phyloP scores from a whole-genome alignment of 35 echinoderm and acorn worm species.

The Apostichopus parvimensis region DNA sequence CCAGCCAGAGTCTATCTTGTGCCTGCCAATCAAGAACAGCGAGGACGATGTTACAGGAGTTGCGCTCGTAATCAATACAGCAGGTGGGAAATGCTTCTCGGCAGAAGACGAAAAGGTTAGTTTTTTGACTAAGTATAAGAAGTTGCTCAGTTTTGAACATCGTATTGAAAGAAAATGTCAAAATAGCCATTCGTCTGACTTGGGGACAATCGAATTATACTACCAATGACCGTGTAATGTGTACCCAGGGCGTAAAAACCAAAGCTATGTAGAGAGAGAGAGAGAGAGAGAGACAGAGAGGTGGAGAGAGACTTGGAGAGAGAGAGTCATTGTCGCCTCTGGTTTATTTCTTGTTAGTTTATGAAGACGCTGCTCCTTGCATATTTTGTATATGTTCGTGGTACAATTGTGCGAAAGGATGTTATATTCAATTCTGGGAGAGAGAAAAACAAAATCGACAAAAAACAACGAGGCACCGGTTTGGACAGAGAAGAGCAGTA shows the following conservation, averaged over 20 bases:
- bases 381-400: too few species aligned
- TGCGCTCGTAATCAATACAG: slow-evolving; percentile 78
- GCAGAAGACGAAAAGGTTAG: slow-evolving; percentile 94
- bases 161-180: not conserved
- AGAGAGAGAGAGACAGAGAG: too few species aligned
- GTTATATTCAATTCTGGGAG: too few species aligned
- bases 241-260: not conserved
- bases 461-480: too few species aligned
- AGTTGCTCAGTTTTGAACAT: not conserved
- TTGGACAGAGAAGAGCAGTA: too few species aligned
- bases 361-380: too few species aligned
- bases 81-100: slow-evolving; percentile 68
- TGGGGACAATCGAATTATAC: not conserved
- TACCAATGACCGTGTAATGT: not conserved
- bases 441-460: too few species aligned
- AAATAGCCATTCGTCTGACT: not conserved
- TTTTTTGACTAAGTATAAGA: not conserved
- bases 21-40: slow-evolving; percentile 89
- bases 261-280: not conserved
- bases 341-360: not conserved
- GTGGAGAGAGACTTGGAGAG: too few species aligned
- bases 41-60: slow-evolving; percentile 95
- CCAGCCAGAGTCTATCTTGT: slow-evolving; percentile 72
- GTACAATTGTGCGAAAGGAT: too few species aligned
- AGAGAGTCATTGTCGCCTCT: not conserved